Conservation (phyloP, 2,797 vertebrate genomes). For the Lutjanus campechanus region DNA sequence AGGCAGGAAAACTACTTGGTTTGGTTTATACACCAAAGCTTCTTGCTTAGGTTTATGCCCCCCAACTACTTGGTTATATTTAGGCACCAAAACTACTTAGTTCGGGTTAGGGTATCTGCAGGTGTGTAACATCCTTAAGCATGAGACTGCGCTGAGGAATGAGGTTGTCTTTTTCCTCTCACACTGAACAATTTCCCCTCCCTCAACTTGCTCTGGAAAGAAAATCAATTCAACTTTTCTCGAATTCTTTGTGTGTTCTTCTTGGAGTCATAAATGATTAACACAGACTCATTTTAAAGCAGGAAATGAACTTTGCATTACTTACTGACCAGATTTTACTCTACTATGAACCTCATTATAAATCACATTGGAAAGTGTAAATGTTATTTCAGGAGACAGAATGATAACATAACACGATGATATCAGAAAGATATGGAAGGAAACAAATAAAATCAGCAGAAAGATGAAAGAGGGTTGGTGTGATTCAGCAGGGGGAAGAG, state of each 20-base stretch:
- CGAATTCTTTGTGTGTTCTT: neutral
- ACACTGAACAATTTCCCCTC: too few relatives aligned
- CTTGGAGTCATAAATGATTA: neutral
- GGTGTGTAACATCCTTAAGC: too few relatives aligned
- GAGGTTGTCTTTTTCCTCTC: too few relatives aligned
- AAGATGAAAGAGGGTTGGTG: constrained; percentile 7
- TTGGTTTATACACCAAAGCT: too few relatives aligned
- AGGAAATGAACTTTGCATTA: neutral
- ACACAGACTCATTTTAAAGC: neutral
- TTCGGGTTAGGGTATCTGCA: too few relatives aligned
- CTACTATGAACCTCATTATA: neutral
- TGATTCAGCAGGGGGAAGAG: neutral
- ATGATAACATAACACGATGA: neutral
- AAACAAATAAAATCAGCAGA: constrained; percentile 10
- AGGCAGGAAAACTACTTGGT: too few relatives aligned
- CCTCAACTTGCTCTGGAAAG: too few relatives aligned
- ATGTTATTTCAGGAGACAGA: neutral
- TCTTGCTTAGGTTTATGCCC: too few relatives aligned
- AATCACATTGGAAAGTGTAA: neutral
- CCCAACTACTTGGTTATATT: too few relatives aligned
- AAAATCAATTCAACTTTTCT: neutral
- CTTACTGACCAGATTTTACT: neutral
- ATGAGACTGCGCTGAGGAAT: too few relatives aligned
- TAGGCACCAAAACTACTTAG: too few relatives aligned
- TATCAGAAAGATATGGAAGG: neutral